These are phyloP conservation scores for Phacellophora camtschatica DNA, from an alignment of 30 jellyfish, hydroid and myxozoan genomes.

Conservation along the genomic window DNA sequence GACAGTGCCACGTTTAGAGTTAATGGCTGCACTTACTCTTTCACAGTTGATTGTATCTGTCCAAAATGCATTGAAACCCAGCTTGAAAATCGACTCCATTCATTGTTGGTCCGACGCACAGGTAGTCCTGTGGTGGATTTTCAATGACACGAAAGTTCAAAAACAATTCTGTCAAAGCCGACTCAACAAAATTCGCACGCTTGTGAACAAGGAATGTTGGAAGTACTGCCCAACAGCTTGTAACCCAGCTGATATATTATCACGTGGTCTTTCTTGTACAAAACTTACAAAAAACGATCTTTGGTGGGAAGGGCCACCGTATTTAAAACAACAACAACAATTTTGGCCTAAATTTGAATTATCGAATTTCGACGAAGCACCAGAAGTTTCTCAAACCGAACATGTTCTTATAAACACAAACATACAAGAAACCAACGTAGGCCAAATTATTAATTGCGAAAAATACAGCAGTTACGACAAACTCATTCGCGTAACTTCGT, in stretches of 20 bases:
- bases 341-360: conserved; percentile 24
- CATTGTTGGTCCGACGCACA: conserved; percentile 47
- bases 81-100: too few species aligned
- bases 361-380: too few species aligned
- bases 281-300: background rate
- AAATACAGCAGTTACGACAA: conserved; percentile 15
- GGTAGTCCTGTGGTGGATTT: conserved; percentile 29
- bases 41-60: background rate
- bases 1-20: conserved; percentile 20
- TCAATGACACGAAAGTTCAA: background rate
- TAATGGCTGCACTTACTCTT: conserved; percentile 13
- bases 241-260: conserved; percentile 32
- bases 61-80: background rate
- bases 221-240: too few species aligned
- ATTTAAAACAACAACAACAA: background rate
- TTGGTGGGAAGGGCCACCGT: conserved; percentile 42
- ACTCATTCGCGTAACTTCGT: conserved; percentile 14
- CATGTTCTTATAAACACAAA: background rate
- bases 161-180: background rate
- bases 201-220: conserved; percentile 3
- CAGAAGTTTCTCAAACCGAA: too few species aligned
- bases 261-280: background rate
- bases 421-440: background rate
- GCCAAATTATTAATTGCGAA: background rate
- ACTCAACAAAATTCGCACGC: background rate